Conservation (phyloP, 2,113 vertebrate species). For the Tachycineta bicolor region DNA sequence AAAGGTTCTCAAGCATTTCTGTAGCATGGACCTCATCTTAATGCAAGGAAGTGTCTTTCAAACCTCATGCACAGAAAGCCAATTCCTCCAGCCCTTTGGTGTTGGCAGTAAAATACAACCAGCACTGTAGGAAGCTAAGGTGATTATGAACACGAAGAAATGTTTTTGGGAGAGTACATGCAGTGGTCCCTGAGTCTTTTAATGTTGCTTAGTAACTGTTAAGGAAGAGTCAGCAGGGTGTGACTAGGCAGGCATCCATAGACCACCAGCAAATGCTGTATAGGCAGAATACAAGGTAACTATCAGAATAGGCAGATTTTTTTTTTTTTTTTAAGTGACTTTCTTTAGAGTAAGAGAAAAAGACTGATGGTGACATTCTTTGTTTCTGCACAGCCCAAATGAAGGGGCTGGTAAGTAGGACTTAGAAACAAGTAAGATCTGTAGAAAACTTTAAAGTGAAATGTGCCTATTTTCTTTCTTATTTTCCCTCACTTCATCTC, state of each 20-base stretch:
- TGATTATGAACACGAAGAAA: background rate
- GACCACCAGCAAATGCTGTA: background rate
- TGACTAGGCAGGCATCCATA: background rate
- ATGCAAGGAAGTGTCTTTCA: background rate
- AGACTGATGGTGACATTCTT: background rate
- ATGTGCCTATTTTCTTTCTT: background rate
- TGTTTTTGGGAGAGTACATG: background rate
- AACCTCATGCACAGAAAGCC: background rate
- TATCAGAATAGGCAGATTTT: background rate
- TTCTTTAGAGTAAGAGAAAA: background rate
- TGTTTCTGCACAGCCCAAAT: background rate
- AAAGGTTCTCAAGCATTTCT: background rate
- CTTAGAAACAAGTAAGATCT: background rate
- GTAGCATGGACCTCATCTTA: accelerated
- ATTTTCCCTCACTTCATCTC: background rate
- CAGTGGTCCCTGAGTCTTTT: background rate
- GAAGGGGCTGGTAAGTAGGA: background rate
- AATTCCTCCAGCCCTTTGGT: background rate
- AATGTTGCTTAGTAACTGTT: background rate
- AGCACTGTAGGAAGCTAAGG: background rate
- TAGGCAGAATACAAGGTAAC: background rate
- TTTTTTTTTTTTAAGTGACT: background rate
- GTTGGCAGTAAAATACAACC: background rate
- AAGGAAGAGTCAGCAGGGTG: background rate
- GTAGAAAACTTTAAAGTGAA: background rate